These are phyloP conservation scores for Aurelia aurita complex sp. Pacific DNA, from an alignment of 30 jellyfish, hydroid and myxozoan species.

Conservation along the genomic window DNA sequence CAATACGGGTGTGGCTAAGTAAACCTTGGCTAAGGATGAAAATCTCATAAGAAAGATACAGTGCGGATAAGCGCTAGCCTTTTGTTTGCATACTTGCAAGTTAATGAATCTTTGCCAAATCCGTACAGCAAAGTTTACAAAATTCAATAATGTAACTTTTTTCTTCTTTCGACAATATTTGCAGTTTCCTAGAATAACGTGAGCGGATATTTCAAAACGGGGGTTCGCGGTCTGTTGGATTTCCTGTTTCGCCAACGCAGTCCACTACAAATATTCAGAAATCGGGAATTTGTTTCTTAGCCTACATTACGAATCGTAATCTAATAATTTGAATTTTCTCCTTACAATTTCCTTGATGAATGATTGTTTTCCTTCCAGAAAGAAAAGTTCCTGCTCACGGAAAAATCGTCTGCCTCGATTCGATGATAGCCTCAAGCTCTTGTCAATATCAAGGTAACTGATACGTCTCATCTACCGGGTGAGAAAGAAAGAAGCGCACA, in stretches of 20 bases:
- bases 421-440: too few species aligned
- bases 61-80: not conserved
- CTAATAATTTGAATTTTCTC: too few species aligned
- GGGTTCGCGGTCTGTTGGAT: constrained; percentile 2
- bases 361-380: too few species aligned
- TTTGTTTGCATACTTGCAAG: not conserved
- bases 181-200: not conserved
- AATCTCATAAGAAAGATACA: not conserved
- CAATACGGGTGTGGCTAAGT: not conserved
- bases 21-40: not conserved
- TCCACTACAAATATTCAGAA: constrained; percentile 1
- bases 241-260: constrained; percentile 55
- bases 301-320: too few species aligned
- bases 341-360: too few species aligned
- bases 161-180: not conserved
- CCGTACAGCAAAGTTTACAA: not conserved
- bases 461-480: too few species aligned
- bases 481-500: too few species aligned
- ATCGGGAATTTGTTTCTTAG: not conserved
- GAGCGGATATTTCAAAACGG: too few species aligned
- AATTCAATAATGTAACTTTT: not conserved
- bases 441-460: too few species aligned
- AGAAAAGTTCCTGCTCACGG: too few species aligned
- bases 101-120: constrained; percentile 15
- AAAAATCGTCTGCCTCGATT: too few species aligned